phyloP scores from a whole-genome alignment of 1,140 invertebrate genomes.

The Saccostrea cuccullata region DNA sequence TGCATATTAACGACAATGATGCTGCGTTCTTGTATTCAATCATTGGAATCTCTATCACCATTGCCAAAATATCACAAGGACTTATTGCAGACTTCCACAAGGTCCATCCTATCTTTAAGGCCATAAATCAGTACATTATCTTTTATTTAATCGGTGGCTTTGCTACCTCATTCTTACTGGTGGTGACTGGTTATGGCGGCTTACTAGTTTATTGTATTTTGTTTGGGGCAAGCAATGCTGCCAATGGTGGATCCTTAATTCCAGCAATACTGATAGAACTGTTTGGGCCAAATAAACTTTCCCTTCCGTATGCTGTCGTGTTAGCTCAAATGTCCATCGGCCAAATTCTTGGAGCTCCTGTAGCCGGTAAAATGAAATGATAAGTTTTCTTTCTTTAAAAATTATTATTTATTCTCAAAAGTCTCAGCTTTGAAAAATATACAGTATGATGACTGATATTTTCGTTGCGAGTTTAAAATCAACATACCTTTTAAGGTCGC shows the following conservation, averaged over 20 bases:
- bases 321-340: conserved; percentile 40
- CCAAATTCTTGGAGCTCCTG: conserved; percentile 45
- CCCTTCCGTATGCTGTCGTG: conserved; percentile 42
- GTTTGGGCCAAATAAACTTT: conserved; percentile 44
- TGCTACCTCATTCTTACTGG: conserved; percentile 30
- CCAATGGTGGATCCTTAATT: conserved; percentile 49
- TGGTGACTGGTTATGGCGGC: conserved; percentile 4
- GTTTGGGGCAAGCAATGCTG: conserved; percentile 54
- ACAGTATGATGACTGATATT: no score
- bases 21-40: not conserved
- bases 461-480: no score
- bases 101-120: conserved; percentile 27
- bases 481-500: conserved; percentile 9
- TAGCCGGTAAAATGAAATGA: conserved; percentile 47
- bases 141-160: conserved; percentile 50
- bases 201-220: conserved; percentile 43
- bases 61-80: not conserved
- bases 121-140: conserved; percentile 49
- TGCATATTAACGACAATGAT: not conserved
- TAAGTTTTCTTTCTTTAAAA: no score
- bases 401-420: no score
- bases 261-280: conserved; percentile 51
- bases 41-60: not conserved
- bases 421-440: no score
- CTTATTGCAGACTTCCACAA: not conserved